Base-by-base conservation (phyloP, 2,888 invertebrate genomes). In the Hemicrepidius hirtus region DNA sequence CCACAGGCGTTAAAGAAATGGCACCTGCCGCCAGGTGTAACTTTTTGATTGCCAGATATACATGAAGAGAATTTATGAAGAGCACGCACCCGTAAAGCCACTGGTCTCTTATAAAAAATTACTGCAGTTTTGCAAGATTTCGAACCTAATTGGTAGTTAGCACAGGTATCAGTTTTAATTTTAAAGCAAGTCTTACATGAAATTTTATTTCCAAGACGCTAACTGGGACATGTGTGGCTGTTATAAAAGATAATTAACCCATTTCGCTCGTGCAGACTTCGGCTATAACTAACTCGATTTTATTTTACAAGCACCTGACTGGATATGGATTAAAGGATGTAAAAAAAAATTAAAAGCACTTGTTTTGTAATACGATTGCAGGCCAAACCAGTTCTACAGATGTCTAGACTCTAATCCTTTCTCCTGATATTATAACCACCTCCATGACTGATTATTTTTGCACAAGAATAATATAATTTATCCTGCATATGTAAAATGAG, bases 1-100 rank as follows among this genome's bases (percentile, higher is more conserved):
- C 72, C 53, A 55, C 63, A 57, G 63, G 63, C 65, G 35, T 44
- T 46, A 28, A 66, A 66, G 20, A 50, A 53, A 55, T 41, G 63
- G 49, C 73, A 73, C 68, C 73, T 73, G 73, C 68, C 68, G 73
- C 41, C 73, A 73, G 73, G 73, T 73, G 73, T 60, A 68, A 37
- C 66, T 65, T 57, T 60, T 60, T 72, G 72, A 72, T 72, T 72
- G 49, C 63, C 24, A 53, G 53, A 62, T 67, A 62, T 67, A 67
- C 60, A 57, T 37, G 50, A 55, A 57, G 16, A 40, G 40, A 63
- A 72, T 64, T 63, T 63, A 68, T 57, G 49, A 55, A 66, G 41
- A 40, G 60, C 71, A 60, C 40, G 68, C 67, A 63, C 44, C 44
- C 46, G 68, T 60, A 46, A 37, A 66, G 40, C 68, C 46, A 67